Conservation (phyloP, 1,140 invertebrate genomes). For the Caerostris darwini region DNA sequence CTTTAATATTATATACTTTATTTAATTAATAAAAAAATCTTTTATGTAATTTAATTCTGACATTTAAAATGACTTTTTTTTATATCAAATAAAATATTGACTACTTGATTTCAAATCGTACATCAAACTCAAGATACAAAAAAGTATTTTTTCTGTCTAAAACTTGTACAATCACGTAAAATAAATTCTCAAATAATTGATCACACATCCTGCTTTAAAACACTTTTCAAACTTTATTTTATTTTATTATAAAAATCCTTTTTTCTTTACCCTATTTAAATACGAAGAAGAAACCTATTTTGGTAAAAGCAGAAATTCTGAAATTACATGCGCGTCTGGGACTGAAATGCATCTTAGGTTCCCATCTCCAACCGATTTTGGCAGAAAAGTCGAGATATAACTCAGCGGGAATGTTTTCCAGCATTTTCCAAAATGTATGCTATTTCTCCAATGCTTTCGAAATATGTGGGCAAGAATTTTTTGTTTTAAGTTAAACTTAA, state of each 20-base stretch:
- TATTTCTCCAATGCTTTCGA: not conserved
- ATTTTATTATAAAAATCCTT: not conserved
- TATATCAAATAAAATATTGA: no score
- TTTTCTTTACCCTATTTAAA: not conserved
- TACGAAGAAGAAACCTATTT: conserved; percentile 2
- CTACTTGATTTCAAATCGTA: no score
- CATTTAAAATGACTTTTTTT: no score
- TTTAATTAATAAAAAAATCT: no score
- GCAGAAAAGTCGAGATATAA: conserved; percentile 16
- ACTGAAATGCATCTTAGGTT: conserved; percentile 37
- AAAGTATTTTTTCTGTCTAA: not conserved
- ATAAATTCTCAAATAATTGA: not conserved
- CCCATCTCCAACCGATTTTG: conserved; percentile 19
- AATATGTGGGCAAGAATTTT: not conserved
- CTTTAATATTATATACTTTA: no score
- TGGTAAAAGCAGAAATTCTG: conserved; percentile 23
- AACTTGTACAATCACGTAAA: not conserved
- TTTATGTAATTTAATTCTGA: no score
- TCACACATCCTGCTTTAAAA: not conserved
- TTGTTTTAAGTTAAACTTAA: no score
- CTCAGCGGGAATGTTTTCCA: not conserved
- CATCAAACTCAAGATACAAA: not conserved
- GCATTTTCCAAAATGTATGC: conserved; percentile 4
- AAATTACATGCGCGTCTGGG: conserved; percentile 42
- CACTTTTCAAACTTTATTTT: not conserved